Conservation (phyloP, 2,113 vertebrate genomes). For the Pagrus major region DNA sequence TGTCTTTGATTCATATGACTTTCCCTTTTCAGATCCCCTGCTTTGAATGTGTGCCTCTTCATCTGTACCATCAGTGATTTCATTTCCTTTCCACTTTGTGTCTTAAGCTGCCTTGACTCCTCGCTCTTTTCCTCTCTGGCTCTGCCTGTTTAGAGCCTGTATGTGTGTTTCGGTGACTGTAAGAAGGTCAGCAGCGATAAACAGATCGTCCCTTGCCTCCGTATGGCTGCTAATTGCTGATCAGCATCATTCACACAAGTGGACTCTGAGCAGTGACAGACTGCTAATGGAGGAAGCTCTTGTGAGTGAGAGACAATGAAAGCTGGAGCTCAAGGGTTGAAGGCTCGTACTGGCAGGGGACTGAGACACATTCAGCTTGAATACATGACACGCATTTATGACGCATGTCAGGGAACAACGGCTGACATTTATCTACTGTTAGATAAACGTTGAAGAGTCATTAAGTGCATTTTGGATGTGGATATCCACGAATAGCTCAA, state of each 20-base stretch:
- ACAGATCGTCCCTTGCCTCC: conserved; percentile 32
- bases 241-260: conserved; percentile 54
- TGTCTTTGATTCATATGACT: conserved; percentile 5
- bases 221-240: conserved; percentile 57
- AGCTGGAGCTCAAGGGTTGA: conserved; percentile 6
- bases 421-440: neutral
- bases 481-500: neutral
- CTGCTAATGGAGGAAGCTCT: conserved; percentile 51
- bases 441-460: conserved; percentile 3
- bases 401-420: neutral
- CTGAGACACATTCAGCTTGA: conserved; percentile 4
- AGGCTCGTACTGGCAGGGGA: neutral
- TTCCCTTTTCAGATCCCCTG: conserved; percentile 41
- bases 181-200: conserved; percentile 38
- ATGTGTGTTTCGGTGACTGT: conserved; percentile 10
- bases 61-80: conserved; percentile 46
- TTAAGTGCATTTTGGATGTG: conserved; percentile 2
- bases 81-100: conserved; percentile 60
- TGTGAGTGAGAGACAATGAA: conserved; percentile 11
- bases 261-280: conserved; percentile 30
- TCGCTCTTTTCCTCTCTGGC: neutral
- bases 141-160: conserved; percentile 31
- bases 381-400: neutral
- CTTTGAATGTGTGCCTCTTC: conserved; percentile 37
- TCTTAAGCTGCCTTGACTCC: conserved; percentile 16